Evolutionary conservation across 1,140 invertebrate species (phyloP).

Genomic region (Drosophila lini): DNA sequence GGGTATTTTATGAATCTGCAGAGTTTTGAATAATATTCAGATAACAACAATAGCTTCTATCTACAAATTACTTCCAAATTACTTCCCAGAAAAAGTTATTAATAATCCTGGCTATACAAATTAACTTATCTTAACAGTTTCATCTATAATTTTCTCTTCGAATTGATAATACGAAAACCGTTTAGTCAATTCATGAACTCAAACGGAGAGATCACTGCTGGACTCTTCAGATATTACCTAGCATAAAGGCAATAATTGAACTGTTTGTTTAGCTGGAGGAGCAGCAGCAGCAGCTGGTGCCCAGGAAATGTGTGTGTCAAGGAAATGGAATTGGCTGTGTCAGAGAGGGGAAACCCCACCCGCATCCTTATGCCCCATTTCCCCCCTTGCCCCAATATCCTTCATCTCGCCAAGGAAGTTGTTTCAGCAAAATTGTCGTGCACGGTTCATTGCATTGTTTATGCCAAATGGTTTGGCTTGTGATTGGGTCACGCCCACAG

Average conservation of each 20-base stretch:
- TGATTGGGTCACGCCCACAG: slow-evolving; percentile 46
- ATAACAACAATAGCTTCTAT: too few relatives aligned
- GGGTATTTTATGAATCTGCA: not conserved
- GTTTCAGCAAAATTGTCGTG: slow-evolving; percentile 58
- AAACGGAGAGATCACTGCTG: slow-evolving; percentile 4
- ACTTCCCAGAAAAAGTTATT: too few relatives aligned
- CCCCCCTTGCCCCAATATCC: not conserved
- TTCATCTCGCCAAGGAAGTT: slow-evolving; percentile 54
- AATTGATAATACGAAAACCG: not conserved
- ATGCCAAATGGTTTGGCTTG: slow-evolving; percentile 64
- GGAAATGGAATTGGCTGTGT: slow-evolving; percentile 64
- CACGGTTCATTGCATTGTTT: slow-evolving; percentile 72
- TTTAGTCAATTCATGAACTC: not conserved
- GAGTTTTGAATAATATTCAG: too few relatives aligned
- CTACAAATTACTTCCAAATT: not conserved
- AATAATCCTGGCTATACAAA: not conserved
- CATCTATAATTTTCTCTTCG: not conserved
- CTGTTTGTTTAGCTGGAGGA: slow-evolving; percentile 13
- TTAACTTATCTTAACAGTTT: not conserved
- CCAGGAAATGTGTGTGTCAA: slow-evolving; percentile 38
- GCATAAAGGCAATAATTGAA: slow-evolving; percentile 32
- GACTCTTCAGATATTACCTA: slow-evolving; percentile 10
- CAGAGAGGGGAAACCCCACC: slow-evolving; percentile 24
- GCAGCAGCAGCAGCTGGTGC: slow-evolving; percentile 30
- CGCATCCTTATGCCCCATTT: not conserved